phyloP scores from a whole-genome alignment of 1,140 invertebrate genomes.

The Macrosteles quadrilineatus region DNA sequence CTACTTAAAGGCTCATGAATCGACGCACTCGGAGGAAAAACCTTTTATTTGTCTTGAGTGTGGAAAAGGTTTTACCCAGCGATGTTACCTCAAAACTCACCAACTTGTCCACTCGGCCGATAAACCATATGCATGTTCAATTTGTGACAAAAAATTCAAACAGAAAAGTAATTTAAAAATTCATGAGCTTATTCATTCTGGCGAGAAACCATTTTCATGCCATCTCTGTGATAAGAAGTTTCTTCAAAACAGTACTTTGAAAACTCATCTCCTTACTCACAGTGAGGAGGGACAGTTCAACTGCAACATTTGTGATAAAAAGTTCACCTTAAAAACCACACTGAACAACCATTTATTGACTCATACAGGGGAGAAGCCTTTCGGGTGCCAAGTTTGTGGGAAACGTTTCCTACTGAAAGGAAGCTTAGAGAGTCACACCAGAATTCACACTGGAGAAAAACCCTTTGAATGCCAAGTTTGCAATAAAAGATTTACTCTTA shows the following conservation, averaged over 20 bases:
- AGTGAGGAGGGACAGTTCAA: constrained; percentile 46
- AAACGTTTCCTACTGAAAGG: not conserved
- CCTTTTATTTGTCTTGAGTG: constrained; percentile 52
- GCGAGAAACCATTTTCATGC: constrained; percentile 91
- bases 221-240: constrained; percentile 65
- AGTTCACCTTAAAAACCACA: not conserved
- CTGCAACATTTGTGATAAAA: constrained; percentile 47
- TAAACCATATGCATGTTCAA: constrained; percentile 49
- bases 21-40: constrained; percentile 48
- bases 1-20: constrained; percentile 52
- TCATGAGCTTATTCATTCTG: constrained; percentile 93
- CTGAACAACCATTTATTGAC: not conserved
- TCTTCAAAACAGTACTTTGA: constrained; percentile 3
- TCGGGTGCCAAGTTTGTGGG: not conserved
- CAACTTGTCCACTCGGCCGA: constrained; percentile 49
- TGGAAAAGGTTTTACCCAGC: constrained; percentile 52
- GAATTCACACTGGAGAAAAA: constrained; percentile 48
- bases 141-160: constrained; percentile 52
- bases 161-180: constrained; percentile 57
- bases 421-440: not conserved
- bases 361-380: constrained; percentile 13
- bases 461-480: constrained; percentile 51
- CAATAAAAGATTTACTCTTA: constrained; percentile 51
- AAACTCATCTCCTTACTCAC: constrained; percentile 4
- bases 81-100: constrained; percentile 52